These are phyloP conservation scores for Tetanocera ferruginea DNA, from an alignment of 2,888 invertebrate species.

Conservation along the genomic window DNA sequence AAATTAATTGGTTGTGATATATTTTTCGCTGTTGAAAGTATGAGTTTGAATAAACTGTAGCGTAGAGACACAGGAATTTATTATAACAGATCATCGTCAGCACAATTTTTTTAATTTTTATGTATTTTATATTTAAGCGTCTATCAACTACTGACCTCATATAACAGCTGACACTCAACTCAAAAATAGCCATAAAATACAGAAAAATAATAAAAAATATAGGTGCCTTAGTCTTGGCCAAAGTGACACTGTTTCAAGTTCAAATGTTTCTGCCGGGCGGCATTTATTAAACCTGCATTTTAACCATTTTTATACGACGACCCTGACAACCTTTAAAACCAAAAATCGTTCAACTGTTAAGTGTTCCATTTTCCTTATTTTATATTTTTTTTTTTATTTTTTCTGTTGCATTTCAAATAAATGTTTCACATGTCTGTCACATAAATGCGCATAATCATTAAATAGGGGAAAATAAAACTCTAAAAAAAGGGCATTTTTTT, in stretches of 20 bases:
- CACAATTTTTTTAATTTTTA: background rate
- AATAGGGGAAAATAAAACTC: background rate
- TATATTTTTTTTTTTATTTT: background rate
- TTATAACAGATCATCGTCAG: background rate
- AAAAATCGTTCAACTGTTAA: constrained; percentile 30
- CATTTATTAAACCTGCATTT: background rate
- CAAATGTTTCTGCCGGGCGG: constrained; percentile 11
- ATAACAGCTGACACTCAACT: constrained; percentile 20
- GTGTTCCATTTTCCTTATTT: background rate
- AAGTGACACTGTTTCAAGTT: constrained; percentile 28
- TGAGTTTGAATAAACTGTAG: background rate
- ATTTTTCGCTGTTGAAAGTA: constrained; percentile 30
- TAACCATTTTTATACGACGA: constrained; percentile 12
- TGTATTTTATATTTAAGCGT: background rate
- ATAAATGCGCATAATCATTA: constrained; percentile 34
- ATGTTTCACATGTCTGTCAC: constrained; percentile 55
- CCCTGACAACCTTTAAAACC: background rate
- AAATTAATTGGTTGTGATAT: constrained; percentile 69
- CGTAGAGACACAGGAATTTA: background rate
- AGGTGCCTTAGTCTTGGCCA: constrained; percentile 19
- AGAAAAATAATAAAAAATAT: too few species aligned
- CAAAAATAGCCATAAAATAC: background rate
- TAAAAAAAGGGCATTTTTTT: constrained; percentile 13
- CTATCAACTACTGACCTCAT: constrained; percentile 30
- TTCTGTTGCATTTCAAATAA: background rate